Conservation (phyloP, 2,888 invertebrate species). For the Hyalella azteca region DNA sequence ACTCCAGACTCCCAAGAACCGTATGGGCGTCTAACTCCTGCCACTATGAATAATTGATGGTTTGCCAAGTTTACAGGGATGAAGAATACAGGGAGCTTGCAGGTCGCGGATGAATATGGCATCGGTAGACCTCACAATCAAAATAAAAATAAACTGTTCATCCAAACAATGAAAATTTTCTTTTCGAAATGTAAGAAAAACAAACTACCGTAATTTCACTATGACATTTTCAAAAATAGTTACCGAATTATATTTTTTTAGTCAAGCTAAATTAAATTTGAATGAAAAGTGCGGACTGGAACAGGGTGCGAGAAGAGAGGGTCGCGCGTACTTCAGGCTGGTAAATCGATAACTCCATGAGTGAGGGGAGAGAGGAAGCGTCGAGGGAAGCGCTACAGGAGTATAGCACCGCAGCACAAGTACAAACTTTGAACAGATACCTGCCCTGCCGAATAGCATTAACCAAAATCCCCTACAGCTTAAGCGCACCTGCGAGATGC, state of each 20-base stretch:
- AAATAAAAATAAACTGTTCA: not conserved
- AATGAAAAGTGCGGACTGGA: not conserved
- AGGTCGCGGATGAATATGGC: not conserved
- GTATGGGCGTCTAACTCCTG: slow-evolving; percentile 15
- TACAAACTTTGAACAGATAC: not conserved
- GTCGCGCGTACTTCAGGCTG: not conserved
- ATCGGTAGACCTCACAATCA: not conserved
- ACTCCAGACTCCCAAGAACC: not conserved
- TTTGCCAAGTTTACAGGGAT: slow-evolving; percentile 16
- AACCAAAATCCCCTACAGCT: not conserved
- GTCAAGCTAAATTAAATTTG: not conserved
- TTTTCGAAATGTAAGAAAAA: no score
- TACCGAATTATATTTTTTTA: no score
- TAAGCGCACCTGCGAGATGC: slow-evolving; percentile 1
- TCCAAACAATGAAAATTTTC: not conserved
- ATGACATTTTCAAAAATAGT: no score
- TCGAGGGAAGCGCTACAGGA: not conserved
- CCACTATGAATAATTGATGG: slow-evolving; percentile 18
- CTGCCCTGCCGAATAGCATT: not conserved
- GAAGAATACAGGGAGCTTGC: not conserved
- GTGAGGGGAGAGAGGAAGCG: not conserved
- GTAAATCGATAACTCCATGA: slow-evolving; percentile 18
- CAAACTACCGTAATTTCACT: no score
- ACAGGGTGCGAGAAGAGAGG: slow-evolving; percentile 2
- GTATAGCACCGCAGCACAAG: not conserved